Percentiles rank a stretch among this genome's conserved stretches.
Conservation (phyloP, 2,888 invertebrate genomes). For the Andrena haemorrhoa region DNA sequence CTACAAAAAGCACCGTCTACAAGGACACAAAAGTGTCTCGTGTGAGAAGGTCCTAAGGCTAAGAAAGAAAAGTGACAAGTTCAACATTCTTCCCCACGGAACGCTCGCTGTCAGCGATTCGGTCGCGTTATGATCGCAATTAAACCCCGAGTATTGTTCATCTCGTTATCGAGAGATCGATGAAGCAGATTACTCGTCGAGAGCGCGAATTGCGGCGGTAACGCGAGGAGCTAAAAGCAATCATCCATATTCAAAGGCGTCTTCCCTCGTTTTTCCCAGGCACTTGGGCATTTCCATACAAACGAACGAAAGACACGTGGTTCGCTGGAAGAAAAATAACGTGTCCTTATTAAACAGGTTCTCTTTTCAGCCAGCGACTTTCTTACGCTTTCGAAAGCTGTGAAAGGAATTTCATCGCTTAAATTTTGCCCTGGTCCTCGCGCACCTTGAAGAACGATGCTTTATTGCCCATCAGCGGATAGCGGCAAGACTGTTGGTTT, state of each 20-base stretch:
- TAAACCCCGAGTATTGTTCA: background rate
- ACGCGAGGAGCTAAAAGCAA: background rate
- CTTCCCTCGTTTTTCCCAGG: slow-evolving; percentile 36
- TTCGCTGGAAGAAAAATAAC: slow-evolving; percentile 50
- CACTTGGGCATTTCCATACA: slow-evolving; percentile 52
- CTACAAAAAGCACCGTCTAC: no score
- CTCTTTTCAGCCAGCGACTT: slow-evolving; percentile 52
- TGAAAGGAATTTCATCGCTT: slow-evolving; percentile 58
- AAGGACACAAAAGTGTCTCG: no score
- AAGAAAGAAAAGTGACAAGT: slow-evolving; percentile 10
- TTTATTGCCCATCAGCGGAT: background rate
- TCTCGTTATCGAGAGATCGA: slow-evolving; percentile 3
- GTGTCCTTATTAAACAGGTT: slow-evolving; percentile 59
- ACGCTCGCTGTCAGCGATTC: background rate
- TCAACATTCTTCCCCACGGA: slow-evolving; percentile 1
- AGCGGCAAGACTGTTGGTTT: no score
- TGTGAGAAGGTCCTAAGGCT: background rate
- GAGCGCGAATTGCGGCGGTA: background rate
- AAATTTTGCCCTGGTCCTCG: slow-evolving; percentile 20
- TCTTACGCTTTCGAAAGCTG: slow-evolving; percentile 61
- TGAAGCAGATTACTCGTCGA: slow-evolving; percentile 19
- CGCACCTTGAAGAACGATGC: background rate
- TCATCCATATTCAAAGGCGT: slow-evolving; percentile 20
- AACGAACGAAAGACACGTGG: slow-evolving; percentile 30
- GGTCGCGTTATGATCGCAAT: background rate